phyloP scores from a whole-genome alignment of 2,888 invertebrate species.

The Hydroisotoma schaefferi region DNA sequence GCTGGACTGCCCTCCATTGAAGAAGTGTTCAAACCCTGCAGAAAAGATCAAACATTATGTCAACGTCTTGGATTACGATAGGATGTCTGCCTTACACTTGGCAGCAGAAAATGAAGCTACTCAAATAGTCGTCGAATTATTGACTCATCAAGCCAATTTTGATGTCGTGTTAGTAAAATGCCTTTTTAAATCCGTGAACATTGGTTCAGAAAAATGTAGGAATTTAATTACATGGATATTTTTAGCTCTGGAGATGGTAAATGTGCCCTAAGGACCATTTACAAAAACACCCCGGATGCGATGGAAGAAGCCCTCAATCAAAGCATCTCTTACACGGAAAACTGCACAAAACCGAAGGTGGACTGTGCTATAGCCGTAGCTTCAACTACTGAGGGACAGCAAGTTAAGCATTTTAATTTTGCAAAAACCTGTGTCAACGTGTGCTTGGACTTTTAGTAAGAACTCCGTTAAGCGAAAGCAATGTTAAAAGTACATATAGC shows the following conservation, averaged over 20 bases:
- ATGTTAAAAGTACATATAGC: background rate
- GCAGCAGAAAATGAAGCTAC: conserved; percentile 39
- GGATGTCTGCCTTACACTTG: conserved; percentile 33
- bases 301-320: conserved; percentile 39
- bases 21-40: conserved; percentile 13
- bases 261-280: conserved; percentile 30
- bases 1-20: conserved; percentile 23
- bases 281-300: conserved; percentile 35
- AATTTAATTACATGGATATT: background rate
- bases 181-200: background rate
- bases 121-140: conserved; percentile 31
- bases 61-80: conserved; percentile 23
- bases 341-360: conserved; percentile 19
- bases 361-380: background rate
- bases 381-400: background rate
- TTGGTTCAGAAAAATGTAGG: background rate
- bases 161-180: background rate
- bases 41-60: conserved; percentile 32
- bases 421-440: conserved; percentile 26
- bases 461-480: background rate
- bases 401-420: conserved; percentile 26
- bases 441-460: conserved; percentile 39
- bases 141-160: conserved; percentile 22
- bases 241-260: conserved; percentile 26
- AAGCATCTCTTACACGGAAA: conserved; percentile 34